Conservation (phyloP, 1,140 invertebrate genomes). For the Camponotus vicinus region DNA sequence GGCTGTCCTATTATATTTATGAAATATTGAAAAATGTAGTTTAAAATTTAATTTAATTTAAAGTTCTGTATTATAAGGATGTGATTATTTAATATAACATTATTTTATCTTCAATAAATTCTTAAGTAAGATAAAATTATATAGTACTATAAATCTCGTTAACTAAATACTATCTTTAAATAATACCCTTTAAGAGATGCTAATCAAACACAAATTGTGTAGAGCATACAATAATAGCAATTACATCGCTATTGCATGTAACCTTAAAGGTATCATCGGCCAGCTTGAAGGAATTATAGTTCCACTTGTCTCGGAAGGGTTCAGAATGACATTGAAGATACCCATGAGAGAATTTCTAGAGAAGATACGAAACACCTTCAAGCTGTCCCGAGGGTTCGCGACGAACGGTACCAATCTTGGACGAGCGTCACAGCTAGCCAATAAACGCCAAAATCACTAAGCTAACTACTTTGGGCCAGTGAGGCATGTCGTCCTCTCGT, state of each 20-base stretch:
- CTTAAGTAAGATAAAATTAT: background rate
- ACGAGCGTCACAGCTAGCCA: conserved; percentile 79
- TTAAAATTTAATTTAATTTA: too few relatives aligned
- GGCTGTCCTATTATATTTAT: too few relatives aligned
- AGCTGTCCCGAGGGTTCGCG: conserved; percentile 73
- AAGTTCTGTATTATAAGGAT: background rate
- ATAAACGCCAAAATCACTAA: conserved; percentile 83
- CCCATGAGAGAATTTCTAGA: conserved; percentile 61
- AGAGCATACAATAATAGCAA: background rate
- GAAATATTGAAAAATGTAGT: too few relatives aligned
- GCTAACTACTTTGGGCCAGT: conserved; percentile 79
- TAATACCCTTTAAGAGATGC: background rate
- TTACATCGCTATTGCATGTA: conserved; percentile 14
- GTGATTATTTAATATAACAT: background rate
- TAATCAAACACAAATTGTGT: conserved; percentile 24
- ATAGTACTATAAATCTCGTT: background rate
- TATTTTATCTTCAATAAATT: background rate
- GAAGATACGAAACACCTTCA: conserved; percentile 80
- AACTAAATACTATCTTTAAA: background rate
- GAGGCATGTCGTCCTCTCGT: conserved; percentile 71
- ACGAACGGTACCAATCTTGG: conserved; percentile 81
- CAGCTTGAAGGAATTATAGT: conserved; percentile 67
- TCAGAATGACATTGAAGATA: conserved; percentile 41
- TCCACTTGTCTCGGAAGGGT: conserved; percentile 41
- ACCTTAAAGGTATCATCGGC: conserved; percentile 2